Base-by-base conservation (phyloP, 2,797 vertebrate species). In the Pangasius djambal region DNA sequence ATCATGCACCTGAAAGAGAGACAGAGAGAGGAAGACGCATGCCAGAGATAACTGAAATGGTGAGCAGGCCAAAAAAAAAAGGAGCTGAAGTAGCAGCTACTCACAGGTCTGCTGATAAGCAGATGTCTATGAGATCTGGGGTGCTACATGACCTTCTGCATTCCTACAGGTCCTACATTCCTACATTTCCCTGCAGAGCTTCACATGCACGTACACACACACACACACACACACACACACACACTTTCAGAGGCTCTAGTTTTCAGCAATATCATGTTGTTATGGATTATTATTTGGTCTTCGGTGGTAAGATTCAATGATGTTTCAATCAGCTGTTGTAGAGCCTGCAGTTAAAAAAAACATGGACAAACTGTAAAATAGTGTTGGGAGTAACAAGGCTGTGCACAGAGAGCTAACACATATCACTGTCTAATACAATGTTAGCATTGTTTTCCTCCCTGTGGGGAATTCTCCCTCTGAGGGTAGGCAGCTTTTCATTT, bases 371-470 rank as follows among this genome's bases (percentile, higher is more conserved):
- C 44, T 63, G 69, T 86, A 52, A 34, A 70, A 40, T 61, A 74
- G 67, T 69, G 86, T 57, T 18, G 40, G 86, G 6, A 59, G 52
- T 88, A 65, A 87, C 86, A 91, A 85, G 85, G 88, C 83, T 86
- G 82, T 74, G 78, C 83, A 90, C 77, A 63, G 61, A 63, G 28
- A 52, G 74, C 82, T 50, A 90, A 87, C 79, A 87, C 82, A 89
- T 70, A 88, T 88, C 77, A 86, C 44, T 88, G 69, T 31, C 69
- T 83, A 6, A 89, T 59, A 92, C 90, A 93, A 88, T 86, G 85
- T 83, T 81, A 90, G 89, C 90, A 89, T 93, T 89, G 90, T 92
- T 88, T 40, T 52, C 18, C 16, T 28, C 61, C 77, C 89, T 52
- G 89, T 90, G 61, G 86, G 88, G 85, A 85, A 69, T 85, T 55